Conservation (phyloP, 2,113 vertebrate species). For the Turdus rufiventris region DNA sequence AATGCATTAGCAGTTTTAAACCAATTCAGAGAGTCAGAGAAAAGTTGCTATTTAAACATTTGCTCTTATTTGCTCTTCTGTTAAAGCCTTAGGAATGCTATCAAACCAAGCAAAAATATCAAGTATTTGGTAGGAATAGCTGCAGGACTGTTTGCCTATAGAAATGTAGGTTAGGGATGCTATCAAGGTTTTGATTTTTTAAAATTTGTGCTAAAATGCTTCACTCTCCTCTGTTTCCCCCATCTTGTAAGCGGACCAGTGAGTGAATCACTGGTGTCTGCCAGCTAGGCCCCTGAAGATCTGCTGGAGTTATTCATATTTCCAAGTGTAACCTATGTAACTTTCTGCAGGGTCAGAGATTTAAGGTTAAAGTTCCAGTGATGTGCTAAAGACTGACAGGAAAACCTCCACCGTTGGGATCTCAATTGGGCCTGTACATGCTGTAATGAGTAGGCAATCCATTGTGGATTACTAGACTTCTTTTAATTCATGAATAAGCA, state of each 20-base stretch:
- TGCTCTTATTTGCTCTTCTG: neutral
- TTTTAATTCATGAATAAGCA: slow-evolving; percentile 57
- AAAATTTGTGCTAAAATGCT: neutral
- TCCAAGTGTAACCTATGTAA: neutral
- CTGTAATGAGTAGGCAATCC: neutral
- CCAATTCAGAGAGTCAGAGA: neutral
- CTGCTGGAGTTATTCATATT: neutral
- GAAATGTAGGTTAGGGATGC: neutral
- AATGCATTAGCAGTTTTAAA: neutral
- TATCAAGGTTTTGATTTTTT: neutral
- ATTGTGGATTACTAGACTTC: slow-evolving; percentile 8
- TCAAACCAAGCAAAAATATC: neutral
- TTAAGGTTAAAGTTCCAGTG: neutral
- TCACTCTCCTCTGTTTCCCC: fast-evolving
- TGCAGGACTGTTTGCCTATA: neutral
- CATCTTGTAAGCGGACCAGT: neutral
- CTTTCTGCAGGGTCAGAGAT: neutral
- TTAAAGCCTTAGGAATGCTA: neutral
- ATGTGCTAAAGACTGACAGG: neutral
- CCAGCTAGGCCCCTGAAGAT: neutral
- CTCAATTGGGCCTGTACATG: neutral
- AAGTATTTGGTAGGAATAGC: neutral
- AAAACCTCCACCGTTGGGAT: neutral
- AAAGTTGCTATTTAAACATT: neutral
- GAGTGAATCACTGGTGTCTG: neutral